A percentile compares a stretch with the other conserved stretches of the same genome.
Evolutionary conservation across 1,140 invertebrate species (phyloP).

Genomic region (Asbolus verrucosus): DNA sequence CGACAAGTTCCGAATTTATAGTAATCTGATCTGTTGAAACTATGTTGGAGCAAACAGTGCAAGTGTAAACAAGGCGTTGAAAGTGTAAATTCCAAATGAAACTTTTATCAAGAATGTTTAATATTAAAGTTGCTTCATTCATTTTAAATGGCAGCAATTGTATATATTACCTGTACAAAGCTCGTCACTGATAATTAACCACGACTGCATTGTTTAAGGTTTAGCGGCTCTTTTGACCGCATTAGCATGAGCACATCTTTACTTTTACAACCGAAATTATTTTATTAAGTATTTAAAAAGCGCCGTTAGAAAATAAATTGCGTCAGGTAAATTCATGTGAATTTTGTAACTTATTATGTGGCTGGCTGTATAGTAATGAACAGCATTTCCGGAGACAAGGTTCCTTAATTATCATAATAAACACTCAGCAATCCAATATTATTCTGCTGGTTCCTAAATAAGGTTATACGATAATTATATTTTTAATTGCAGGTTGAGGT

Average conservation of each 20-base stretch:
- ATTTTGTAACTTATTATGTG: constrained; percentile 17
- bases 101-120: too few relatives aligned
- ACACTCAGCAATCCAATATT: constrained; percentile 5
- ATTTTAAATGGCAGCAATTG: too few relatives aligned
- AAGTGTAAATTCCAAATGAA: too few relatives aligned
- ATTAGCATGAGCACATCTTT: too few relatives aligned
- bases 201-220: too few relatives aligned
- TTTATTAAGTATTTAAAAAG: constrained; percentile 9
- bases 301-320: constrained; percentile 25
- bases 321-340: constrained; percentile 17
- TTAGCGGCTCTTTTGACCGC: too few relatives aligned
- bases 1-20: background rate
- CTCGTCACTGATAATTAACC: too few relatives aligned
- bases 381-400: constrained; percentile 34
- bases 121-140: too few relatives aligned
- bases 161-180: too few relatives aligned
- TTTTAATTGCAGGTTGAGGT: constrained; percentile 48
- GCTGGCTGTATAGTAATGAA: constrained; percentile 11
- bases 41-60: too few relatives aligned
- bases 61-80: too few relatives aligned
- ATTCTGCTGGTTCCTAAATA: constrained; percentile 18
- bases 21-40: constrained; percentile 6
- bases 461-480: constrained; percentile 47
- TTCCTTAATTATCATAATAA: constrained; percentile 39
- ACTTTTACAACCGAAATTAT: too few relatives aligned